A percentile compares a stretch with the other conserved stretches of the same genome.
These are phyloP conservation scores for Scolopax mira DNA, from an alignment of 2,113 vertebrate species.

Conservation along the genomic window DNA sequence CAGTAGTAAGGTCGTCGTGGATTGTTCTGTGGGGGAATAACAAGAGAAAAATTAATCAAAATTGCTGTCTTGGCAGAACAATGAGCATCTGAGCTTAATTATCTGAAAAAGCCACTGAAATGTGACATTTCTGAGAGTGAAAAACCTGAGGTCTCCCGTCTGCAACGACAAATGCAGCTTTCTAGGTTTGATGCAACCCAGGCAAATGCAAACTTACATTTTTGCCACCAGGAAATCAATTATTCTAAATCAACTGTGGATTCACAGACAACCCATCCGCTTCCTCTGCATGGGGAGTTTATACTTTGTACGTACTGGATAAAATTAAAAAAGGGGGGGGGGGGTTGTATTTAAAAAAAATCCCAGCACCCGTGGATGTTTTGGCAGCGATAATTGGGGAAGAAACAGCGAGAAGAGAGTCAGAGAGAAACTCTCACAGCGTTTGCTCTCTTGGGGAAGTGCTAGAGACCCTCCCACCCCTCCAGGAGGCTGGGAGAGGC, in stretches of 20 bases:
- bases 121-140: background rate
- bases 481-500: accelerated
- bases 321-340: background rate
- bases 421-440: background rate
- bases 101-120: background rate
- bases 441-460: background rate
- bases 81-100: background rate
- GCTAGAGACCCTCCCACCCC: background rate
- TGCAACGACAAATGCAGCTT: background rate
- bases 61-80: background rate
- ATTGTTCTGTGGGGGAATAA: slow-evolving; percentile 84
- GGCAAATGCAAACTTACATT: background rate
- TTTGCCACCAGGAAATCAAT: background rate
- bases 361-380: background rate
- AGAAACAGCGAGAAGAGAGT: background rate
- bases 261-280: accelerated
- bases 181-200: background rate
- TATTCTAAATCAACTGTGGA: background rate
- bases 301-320: no score
- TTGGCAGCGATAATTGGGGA: background rate
- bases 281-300: background rate
- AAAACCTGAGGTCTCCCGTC: background rate
- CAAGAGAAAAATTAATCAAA: background rate
- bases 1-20: slow-evolving; percentile 97
- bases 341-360: background rate